Conservation (phyloP, 2,888 invertebrate genomes). For the Polietes domitor region DNA sequence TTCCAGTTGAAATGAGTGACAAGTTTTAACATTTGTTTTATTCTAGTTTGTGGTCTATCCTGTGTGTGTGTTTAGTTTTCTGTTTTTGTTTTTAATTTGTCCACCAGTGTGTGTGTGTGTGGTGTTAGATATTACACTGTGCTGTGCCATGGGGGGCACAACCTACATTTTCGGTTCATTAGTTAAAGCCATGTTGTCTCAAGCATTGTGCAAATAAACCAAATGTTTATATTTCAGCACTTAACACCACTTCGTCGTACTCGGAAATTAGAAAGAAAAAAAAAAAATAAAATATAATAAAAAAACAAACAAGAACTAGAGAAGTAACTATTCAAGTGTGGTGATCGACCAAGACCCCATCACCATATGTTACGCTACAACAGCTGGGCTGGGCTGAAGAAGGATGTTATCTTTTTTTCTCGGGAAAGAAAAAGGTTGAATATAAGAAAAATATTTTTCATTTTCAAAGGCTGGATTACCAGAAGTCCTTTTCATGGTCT, state of each 20-base stretch:
- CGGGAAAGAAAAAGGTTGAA: too few relatives aligned
- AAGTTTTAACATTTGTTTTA: neutral
- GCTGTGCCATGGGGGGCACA: neutral
- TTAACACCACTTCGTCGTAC: conserved; percentile 22
- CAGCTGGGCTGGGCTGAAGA: too few relatives aligned
- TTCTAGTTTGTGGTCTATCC: neutral
- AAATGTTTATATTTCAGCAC: conserved; percentile 27
- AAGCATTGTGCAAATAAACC: conserved; percentile 44
- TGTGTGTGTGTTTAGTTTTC: conserved; percentile 1
- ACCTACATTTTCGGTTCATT: conserved; percentile 48
- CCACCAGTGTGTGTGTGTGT: neutral
- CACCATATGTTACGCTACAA: too few relatives aligned
- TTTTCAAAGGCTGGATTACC: too few relatives aligned
- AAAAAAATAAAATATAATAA: neutral
- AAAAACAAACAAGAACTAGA: neutral
- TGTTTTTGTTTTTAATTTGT: conserved; percentile 16
- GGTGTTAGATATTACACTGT: neutral
- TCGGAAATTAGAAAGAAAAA: neutral
- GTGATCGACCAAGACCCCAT: too few relatives aligned
- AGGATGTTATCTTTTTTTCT: too few relatives aligned
- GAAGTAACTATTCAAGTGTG: too few relatives aligned
- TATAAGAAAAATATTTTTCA: too few relatives aligned
- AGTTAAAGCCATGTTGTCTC: conserved; percentile 39
- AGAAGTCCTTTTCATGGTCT: too few relatives aligned
- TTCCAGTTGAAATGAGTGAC: neutral